Base-by-base conservation (phyloP, 2,797 vertebrate genomes). In the Poeciliopsis turneri region DNA sequence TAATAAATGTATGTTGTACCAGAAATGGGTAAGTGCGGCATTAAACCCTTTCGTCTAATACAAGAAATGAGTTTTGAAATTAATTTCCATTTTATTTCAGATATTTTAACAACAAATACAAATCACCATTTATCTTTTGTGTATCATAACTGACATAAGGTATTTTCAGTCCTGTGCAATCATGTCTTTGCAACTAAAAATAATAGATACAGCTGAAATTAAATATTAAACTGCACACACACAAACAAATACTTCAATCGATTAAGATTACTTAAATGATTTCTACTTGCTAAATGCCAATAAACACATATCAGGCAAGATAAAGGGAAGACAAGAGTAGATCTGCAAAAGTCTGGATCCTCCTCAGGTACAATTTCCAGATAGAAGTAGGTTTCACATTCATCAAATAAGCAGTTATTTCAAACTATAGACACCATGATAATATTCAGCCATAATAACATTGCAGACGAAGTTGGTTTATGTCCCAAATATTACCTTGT, bases 11-110 rank as follows among this genome's bases (percentile, higher is more conserved):
- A 75, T 51, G 43, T 23, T n/a, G 75, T 77, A 79, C 81, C 78
- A 77, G 51, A 84, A 57, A n/a, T 25, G 20, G 55, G 0, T 68
- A 74, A 28, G 80, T 82, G 84, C 74, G 76, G 72, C 23, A 8
- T 23, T 36, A 16, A 36, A 64, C 18, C 18, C 2, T 30, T 33
- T 61, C 6, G 33, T 66, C 33, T 36, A 36, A 23, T 2, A 23
- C 39, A 66, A 33, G 11, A 28, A n/a, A 12, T 33, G n/a, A 61
- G 15, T 36, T 13, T 64, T 15, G 11, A 64, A 16, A 64, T 39
- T 3, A 12, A 55, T n/a, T 59, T 59, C n/a, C 11, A 0, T 59
- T 59, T 28, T 28, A 57, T 28, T 57, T 28, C n/a, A 28, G 4
- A 28, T 57, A 28, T 20, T 61, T 66, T 23, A 39, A 66, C 61